Percentiles rank a stretch among this genome's conserved stretches.
These are phyloP conservation scores for Spinus pinus DNA, from an alignment of 2,797 vertebrate species.

Conservation along the genomic window DNA sequence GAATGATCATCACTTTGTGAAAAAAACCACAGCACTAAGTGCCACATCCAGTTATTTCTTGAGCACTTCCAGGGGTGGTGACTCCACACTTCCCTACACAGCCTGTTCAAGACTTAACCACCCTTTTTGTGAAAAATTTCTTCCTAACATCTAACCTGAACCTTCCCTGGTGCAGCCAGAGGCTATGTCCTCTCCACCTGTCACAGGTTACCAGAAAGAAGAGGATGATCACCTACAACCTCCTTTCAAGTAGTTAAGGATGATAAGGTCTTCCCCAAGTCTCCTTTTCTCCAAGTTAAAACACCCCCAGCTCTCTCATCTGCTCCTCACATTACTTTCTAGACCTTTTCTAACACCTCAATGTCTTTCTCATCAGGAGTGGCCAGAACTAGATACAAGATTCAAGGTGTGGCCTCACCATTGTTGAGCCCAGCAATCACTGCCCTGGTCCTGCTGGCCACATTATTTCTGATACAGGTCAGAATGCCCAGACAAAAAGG, in stretches of 20 bases:
- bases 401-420: background rate
- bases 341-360: background rate
- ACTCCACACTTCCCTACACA: background rate
- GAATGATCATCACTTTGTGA: background rate
- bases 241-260: background rate
- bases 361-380: background rate
- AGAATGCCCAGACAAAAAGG: background rate
- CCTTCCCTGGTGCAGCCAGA: background rate
- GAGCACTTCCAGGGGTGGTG: background rate
- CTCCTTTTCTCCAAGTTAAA: background rate
- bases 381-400: background rate
- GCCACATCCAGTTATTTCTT: background rate
- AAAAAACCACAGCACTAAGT: background rate
- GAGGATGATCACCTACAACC: background rate
- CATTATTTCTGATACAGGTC: background rate
- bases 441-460: background rate
- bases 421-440: background rate
- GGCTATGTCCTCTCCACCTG: background rate
- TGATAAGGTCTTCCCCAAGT: background rate
- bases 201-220: background rate
- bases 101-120: background rate
- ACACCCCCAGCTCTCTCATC: background rate
- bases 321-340: background rate
- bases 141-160: background rate
- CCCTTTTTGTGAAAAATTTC: background rate